Base-by-base conservation (phyloP, 2,888 invertebrate species). In the Drosophila borealis region DNA sequence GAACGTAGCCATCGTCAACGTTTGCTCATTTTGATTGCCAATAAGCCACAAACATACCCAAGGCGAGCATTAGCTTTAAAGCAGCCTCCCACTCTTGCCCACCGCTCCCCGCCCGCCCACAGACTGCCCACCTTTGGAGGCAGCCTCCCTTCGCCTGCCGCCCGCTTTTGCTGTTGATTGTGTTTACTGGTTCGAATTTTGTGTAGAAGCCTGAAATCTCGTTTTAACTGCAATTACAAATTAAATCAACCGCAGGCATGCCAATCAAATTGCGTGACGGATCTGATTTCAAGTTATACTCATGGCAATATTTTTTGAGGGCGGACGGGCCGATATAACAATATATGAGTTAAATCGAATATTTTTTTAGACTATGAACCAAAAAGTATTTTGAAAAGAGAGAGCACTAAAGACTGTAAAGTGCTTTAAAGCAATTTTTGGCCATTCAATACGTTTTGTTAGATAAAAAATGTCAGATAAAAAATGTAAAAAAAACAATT, bases 41-140 rank as follows among this genome's bases (percentile, higher is more conserved):
- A 81, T 81, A 81, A 84, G 82, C 81, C 71, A 49, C 68, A 79
- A 84, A 82, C 80, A 62, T 71, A 79, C 83, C 81, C 81, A 77
- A 68, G 84, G 84, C 80, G 80, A 67, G 70, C 74, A 71, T 78
- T 86, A 69, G 63, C 53, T 37, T 44, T 45, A n/a, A 29, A 41
- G 33, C 37, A 49, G 25, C 19, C 41, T 21, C 44, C 14, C n/a
- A 21, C n/a, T 33, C 25, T 11, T 3, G 6, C 13, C 17, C 34
- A 1, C 29, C 36, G 1, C 14, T 17, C 25, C 17, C 51, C 14
- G 19, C 6, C 14, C 6, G 17, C 14, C 29, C 34, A 33, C 45
- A 39, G 44, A 57, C 39, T 19, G 57, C 57, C 60, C 55, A 74
- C 55, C 54, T 55, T 42, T 17, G 29, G 9, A 29, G n/a, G 10